Evolutionary conservation across 2,113 vertebrate genomes (phyloP).

Genomic region (Rhizomys pruinosus): DNA sequence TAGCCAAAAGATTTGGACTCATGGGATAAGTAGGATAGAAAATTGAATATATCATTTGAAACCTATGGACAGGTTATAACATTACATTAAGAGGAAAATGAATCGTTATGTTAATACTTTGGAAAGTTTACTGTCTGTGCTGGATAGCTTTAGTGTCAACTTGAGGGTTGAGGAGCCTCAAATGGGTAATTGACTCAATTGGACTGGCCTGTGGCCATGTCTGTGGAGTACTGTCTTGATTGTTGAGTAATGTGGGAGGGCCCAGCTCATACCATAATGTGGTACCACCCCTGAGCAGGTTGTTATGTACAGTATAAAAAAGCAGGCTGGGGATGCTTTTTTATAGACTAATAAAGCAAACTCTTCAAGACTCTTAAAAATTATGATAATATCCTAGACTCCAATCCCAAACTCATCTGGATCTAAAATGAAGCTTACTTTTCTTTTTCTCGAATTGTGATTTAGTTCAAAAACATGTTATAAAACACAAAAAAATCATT

Average conservation of each 20-base stretch:
- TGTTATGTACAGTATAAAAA: too few species aligned
- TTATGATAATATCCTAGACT: not conserved
- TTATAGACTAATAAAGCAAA: constrained; percentile 23
- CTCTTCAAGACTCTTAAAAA: not conserved
- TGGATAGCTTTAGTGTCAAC: too few species aligned
- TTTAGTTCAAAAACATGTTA: not conserved
- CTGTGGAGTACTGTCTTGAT: too few species aligned
- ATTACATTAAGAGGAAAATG: not conserved
- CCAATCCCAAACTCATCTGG: not conserved
- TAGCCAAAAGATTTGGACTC: not conserved
- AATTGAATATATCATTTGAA: not conserved
- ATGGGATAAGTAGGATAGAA: not conserved
- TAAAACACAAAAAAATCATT: constrained; percentile 14
- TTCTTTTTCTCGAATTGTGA: constrained; percentile 31
- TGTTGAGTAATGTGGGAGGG: too few species aligned
- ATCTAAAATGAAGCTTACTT: constrained; percentile 18
- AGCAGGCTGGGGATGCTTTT: too few species aligned
- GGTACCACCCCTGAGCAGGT: too few species aligned
- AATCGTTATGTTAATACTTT: constrained; percentile 30
- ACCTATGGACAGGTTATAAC: not conserved
- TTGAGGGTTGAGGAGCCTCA: too few species aligned
- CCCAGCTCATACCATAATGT: too few species aligned
- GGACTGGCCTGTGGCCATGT: too few species aligned
- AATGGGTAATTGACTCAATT: too few species aligned
- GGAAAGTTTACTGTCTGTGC: constrained; percentile 48